A percentile compares a stretch with the other conserved stretches of the same genome.
These are phyloP conservation scores for Phrynocephalus versicolor DNA, from an alignment of 2,113 vertebrate genomes.

Conservation along the genomic window DNA sequence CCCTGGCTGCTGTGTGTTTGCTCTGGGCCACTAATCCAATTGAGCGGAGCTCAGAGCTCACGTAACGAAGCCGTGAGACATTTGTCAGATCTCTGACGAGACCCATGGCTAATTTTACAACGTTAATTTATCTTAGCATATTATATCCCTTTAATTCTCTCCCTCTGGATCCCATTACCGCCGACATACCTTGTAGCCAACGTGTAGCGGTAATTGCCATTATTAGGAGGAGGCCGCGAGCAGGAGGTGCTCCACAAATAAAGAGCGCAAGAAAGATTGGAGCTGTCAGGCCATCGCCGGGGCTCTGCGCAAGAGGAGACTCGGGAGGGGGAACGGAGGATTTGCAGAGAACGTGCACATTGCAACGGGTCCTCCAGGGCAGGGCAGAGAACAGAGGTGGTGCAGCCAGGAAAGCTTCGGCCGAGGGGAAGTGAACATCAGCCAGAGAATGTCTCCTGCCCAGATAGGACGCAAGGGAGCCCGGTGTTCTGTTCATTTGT, in stretches of 20 bases:
- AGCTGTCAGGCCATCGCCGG: background rate
- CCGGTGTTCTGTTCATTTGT: no score
- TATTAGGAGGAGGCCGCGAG: slow-evolving; percentile 52
- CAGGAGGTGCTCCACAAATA: slow-evolving; percentile 42
- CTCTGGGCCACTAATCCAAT: slow-evolving; percentile 68
- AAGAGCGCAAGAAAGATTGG: slow-evolving; percentile 41
- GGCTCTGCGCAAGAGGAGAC: fast-evolving
- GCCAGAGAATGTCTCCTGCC: no score
- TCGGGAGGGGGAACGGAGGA: no score
- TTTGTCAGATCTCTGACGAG: slow-evolving; percentile 70
- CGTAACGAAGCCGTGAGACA: slow-evolving; percentile 46
- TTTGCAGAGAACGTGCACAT: no score
- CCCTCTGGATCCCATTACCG: slow-evolving; percentile 65
- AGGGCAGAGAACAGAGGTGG: no score
- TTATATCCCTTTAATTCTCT: slow-evolving; percentile 65
- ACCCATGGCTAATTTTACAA: slow-evolving; percentile 70
- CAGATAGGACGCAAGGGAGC: no score
- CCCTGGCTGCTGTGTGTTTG: no score
- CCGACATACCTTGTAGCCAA: slow-evolving; percentile 64
- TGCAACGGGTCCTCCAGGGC: no score
- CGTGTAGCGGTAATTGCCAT: slow-evolving; percentile 67
- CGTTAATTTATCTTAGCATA: slow-evolving; percentile 70
- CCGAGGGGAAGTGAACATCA: no score
- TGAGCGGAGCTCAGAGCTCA: slow-evolving; percentile 41
- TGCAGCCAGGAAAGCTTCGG: no score